These are phyloP conservation scores for Clarias macrocephalus DNA, from an alignment of 2,113 vertebrate species.

Conservation along the genomic window DNA sequence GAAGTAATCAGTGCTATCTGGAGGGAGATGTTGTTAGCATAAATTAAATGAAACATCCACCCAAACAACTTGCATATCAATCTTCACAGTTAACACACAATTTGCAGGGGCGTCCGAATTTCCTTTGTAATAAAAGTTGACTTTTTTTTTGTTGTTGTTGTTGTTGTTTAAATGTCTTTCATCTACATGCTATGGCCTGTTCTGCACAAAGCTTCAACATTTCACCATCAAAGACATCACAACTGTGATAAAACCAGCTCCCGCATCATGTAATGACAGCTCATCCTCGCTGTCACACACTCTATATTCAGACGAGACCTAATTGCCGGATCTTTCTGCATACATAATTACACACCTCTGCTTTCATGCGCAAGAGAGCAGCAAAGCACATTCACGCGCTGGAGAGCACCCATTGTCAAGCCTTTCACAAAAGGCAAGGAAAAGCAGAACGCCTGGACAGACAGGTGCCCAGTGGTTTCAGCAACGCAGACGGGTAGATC, in stretches of 20 bases:
- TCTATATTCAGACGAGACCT: slow-evolving; percentile 30
- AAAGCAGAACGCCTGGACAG: slow-evolving; percentile 45
- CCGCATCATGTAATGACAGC: slow-evolving; percentile 20
- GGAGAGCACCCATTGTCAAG: slow-evolving; percentile 16
- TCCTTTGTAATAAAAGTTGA: neutral
- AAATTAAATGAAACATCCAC: neutral
- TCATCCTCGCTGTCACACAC: neutral
- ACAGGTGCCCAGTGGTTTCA: slow-evolving; percentile 35
- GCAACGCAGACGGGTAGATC: slow-evolving; percentile 19
- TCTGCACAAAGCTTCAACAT: neutral
- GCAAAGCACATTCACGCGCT: slow-evolving; percentile 7
- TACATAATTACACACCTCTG: slow-evolving; percentile 46
- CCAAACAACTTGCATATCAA: neutral
- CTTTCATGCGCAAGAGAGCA: slow-evolving; percentile 39
- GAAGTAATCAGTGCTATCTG: neutral
- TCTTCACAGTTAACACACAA: neutral
- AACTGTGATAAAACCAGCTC: slow-evolving; percentile 16
- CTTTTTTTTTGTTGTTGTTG: neutral
- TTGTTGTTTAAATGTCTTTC: neutral
- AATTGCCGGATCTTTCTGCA: slow-evolving; percentile 44
- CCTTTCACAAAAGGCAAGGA: neutral
- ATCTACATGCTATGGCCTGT: neutral
- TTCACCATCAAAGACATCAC: neutral
- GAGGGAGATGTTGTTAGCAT: neutral
- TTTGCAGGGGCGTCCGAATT: neutral